A percentile compares a stretch with the other conserved stretches of the same genome.
phyloP scores from a whole-genome alignment of 2,113 vertebrate species.

The Vulpes vulpes region DNA sequence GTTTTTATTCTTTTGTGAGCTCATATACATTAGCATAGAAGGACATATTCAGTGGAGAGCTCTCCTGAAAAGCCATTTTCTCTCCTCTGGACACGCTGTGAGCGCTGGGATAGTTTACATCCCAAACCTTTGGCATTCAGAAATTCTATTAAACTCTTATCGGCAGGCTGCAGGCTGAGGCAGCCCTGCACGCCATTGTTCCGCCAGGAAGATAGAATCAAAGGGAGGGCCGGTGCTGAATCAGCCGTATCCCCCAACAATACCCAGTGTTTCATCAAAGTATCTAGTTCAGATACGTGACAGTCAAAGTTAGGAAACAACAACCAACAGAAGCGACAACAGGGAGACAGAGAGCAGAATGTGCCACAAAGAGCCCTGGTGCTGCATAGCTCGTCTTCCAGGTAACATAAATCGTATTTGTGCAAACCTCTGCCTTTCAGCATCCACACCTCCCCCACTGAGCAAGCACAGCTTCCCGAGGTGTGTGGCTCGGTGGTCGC shows the following conservation, averaged over 20 bases:
- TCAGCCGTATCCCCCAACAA: conserved; percentile 90
- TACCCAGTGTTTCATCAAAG: conserved; percentile 61
- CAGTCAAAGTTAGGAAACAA: conserved; percentile 79
- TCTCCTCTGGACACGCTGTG: conserved; percentile 92
- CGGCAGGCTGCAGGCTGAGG: conserved; percentile 93
- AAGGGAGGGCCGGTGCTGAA: conserved; percentile 90
- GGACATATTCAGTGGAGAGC: conserved; percentile 92
- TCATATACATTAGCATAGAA: conserved; percentile 92
- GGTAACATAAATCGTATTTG: neutral
- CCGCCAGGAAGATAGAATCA: conserved; percentile 93
- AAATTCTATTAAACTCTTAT: conserved; percentile 99
- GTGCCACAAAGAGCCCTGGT: neutral
- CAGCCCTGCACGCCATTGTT: conserved; percentile 94
- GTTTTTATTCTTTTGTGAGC: conserved; percentile 85
- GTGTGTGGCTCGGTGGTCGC: neutral
- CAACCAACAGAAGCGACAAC: conserved; percentile 56
- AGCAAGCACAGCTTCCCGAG: neutral
- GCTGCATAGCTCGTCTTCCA: neutral
- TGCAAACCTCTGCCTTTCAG: neutral
- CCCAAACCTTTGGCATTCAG: conserved; percentile 96
- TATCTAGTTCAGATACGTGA: conserved; percentile 50
- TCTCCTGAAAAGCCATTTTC: conserved; percentile 94
- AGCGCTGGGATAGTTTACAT: conserved; percentile 94
- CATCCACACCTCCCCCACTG: neutral
- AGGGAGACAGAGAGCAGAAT: neutral